These are phyloP conservation scores for Oryzias javanicus DNA, from an alignment of 2,113 vertebrate species.

Conservation along the genomic window DNA sequence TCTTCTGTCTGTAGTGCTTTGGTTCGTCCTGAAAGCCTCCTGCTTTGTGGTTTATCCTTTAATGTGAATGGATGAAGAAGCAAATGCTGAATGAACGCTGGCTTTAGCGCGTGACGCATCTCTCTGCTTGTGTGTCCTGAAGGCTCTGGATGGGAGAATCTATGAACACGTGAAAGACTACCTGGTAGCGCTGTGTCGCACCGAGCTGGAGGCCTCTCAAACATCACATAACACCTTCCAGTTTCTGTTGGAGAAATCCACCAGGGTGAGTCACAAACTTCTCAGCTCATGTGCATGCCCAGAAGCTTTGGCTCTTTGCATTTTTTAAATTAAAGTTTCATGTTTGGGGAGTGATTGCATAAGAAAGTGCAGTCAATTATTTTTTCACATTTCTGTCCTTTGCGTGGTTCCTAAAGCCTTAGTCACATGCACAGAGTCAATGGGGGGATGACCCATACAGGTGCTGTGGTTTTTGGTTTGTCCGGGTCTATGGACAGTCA, in stretches of 20 bases:
- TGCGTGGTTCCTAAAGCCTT: no score
- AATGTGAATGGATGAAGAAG: conserved; percentile 18
- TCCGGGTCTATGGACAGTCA: no score
- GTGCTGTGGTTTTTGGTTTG: no score
- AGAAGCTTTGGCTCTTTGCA: no score
- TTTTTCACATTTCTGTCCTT: no score
- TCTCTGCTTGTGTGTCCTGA: conserved; percentile 27
- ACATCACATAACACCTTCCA: conserved; percentile 94
- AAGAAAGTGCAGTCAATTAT: no score
- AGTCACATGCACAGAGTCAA: no score
- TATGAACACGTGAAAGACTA: conserved; percentile 74
- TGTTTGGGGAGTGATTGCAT: no score
- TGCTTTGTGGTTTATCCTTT: neutral
- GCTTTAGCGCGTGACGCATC: conserved; percentile 3
- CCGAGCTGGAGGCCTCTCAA: conserved; percentile 93
- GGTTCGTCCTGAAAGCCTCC: conserved; percentile 3
- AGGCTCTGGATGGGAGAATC: conserved; percentile 92
- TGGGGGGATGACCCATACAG: no score
- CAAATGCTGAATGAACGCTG: conserved; percentile 12
- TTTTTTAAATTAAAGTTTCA: no score
- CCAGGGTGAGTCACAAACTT: conserved; percentile 80
- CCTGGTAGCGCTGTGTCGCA: conserved; percentile 82
- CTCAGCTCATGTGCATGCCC: neutral
- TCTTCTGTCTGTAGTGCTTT: neutral
- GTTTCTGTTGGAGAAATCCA: conserved; percentile 94